These are phyloP conservation scores for Machimus rusticus DNA, from an alignment of 2,888 invertebrate species.

Conservation along the genomic window DNA sequence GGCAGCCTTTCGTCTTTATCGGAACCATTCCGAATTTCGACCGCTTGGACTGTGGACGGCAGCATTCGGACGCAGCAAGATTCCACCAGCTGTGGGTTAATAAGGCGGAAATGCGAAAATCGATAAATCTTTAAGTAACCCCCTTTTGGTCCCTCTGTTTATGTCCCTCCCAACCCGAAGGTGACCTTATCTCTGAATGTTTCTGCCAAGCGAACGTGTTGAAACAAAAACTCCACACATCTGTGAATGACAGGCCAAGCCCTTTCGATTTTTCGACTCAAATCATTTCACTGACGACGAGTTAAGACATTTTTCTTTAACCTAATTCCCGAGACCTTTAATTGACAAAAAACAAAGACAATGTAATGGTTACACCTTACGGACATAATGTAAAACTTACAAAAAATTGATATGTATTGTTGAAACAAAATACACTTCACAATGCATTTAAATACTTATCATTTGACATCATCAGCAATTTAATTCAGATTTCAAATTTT, in stretches of 20 bases:
- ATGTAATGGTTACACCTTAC: too few species aligned
- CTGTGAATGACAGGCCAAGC: background rate
- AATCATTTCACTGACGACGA: background rate
- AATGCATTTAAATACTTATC: too few species aligned
- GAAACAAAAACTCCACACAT: background rate
- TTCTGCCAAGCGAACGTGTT: background rate
- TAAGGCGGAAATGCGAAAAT: conserved; percentile 22
- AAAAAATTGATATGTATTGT: too few species aligned
- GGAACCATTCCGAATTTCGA: background rate
- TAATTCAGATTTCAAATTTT: too few species aligned
- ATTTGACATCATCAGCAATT: too few species aligned
- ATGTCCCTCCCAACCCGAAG: background rate
- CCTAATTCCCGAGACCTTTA: background rate
- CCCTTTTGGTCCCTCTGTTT: background rate
- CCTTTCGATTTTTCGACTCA: background rate
- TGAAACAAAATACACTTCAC: too few species aligned
- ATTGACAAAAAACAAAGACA: too few species aligned
- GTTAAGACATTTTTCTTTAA: background rate
- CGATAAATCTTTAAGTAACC: background rate
- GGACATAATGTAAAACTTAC: too few species aligned
- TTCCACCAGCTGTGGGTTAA: background rate
- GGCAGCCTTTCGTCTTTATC: background rate
- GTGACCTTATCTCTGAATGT: background rate
- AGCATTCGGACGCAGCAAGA: background rate
- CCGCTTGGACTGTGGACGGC: background rate